phyloP scores from a whole-genome alignment of 1,140 invertebrate species.

The Saxidomus purpurata region DNA sequence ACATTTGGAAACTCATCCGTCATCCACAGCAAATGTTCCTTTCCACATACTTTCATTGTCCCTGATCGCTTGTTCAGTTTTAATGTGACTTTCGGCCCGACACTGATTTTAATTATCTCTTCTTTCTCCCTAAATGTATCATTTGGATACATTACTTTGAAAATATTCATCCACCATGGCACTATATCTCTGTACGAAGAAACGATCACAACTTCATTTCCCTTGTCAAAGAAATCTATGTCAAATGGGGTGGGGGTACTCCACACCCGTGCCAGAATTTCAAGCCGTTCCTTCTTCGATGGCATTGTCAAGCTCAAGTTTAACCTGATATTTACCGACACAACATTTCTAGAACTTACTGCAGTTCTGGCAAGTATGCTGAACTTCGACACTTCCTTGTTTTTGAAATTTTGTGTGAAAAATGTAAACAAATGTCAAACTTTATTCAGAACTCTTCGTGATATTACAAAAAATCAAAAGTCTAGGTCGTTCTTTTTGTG shows the following conservation, averaged over 20 bases:
- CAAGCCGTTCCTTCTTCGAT: slow-evolving; percentile 80
- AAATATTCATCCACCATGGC: slow-evolving; percentile 80
- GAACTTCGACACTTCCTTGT: slow-evolving; percentile 16
- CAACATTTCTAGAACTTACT: background rate
- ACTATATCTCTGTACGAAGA: slow-evolving; percentile 77
- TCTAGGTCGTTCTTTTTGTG: no score
- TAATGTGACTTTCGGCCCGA: slow-evolving; percentile 75
- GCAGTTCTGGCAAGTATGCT: background rate
- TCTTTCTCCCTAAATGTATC: slow-evolving; percentile 81
- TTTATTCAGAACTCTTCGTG: no score
- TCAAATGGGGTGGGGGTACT: slow-evolving; percentile 81
- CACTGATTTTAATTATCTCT: slow-evolving; percentile 81
- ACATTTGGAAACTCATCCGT: slow-evolving; percentile 80
- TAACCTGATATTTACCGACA: background rate
- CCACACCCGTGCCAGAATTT: slow-evolving; percentile 81
- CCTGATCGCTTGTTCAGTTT: slow-evolving; percentile 80
- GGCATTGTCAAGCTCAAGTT: slow-evolving; percentile 68
- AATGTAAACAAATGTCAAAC: no score
- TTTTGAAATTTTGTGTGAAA: background rate
- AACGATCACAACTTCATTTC: slow-evolving; percentile 79
- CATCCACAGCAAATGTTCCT: slow-evolving; percentile 83
- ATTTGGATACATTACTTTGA: slow-evolving; percentile 78
- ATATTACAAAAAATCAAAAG: no score
- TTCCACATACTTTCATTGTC: slow-evolving; percentile 78
- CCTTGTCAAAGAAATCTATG: slow-evolving; percentile 84